Percentiles rank a stretch among this genome's conserved stretches.
Evolutionary conservation across 2,888 invertebrate genomes (phyloP).

Genomic region (Chaetoderma sp.): DNA sequence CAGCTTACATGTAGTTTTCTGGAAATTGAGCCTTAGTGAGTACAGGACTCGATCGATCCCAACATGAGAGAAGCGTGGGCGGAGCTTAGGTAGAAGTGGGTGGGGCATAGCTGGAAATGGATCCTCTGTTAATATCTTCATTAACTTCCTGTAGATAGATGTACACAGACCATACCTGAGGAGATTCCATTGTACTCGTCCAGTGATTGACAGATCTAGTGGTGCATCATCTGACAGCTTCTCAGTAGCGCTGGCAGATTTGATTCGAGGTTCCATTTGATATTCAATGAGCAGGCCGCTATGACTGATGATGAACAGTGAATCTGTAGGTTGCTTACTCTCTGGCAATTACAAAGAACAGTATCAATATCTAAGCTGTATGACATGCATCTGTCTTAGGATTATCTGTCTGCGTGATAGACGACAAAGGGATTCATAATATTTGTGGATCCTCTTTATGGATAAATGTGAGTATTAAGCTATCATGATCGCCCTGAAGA

Average conservation of each 20-base stretch:
- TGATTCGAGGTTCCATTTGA: slow-evolving; percentile 78
- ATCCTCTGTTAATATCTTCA: no score
- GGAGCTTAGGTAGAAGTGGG: no score
- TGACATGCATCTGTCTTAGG: background rate
- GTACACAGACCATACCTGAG: slow-evolving; percentile 63
- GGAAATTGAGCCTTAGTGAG: no score
- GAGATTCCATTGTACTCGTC: slow-evolving; percentile 91
- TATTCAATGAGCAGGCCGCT: slow-evolving; percentile 90
- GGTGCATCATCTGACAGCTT: slow-evolving; percentile 61
- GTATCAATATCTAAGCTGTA: slow-evolving; percentile 20
- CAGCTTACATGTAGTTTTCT: no score
- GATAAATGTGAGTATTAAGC: no score
- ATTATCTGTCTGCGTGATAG: background rate
- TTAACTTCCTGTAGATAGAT: no score
- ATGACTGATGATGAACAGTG: slow-evolving; percentile 90
- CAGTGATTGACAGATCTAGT: slow-evolving; percentile 83
- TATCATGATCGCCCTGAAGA: no score
- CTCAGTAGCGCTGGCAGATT: slow-evolving; percentile 42
- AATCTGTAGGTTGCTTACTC: slow-evolving; percentile 78
- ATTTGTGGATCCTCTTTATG: no score
- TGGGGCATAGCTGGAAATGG: no score
- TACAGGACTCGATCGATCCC: no score
- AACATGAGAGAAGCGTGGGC: no score
- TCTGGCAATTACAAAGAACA: slow-evolving; percentile 19
- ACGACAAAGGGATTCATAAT: background rate